Conservation (phyloP, 2,113 vertebrate species). For the Azemiops feae region DNA sequence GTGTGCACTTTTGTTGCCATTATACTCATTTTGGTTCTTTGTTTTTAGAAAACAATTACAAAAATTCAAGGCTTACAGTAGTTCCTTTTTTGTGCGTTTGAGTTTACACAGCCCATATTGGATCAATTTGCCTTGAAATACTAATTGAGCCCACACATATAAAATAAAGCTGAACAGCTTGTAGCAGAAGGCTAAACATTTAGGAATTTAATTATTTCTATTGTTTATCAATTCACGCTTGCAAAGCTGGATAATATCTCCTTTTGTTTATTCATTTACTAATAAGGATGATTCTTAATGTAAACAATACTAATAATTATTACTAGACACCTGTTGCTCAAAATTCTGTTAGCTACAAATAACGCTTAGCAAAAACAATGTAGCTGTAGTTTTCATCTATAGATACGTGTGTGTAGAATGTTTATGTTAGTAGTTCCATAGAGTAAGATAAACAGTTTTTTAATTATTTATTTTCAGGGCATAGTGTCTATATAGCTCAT, state of each 20-base stretch:
- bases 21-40: background rate
- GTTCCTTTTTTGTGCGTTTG: background rate
- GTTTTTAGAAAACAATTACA: background rate
- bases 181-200: background rate
- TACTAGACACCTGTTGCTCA: background rate
- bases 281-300: background rate
- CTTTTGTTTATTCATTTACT: background rate
- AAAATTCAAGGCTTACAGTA: background rate
- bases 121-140: background rate
- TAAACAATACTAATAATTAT: background rate
- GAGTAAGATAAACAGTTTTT: background rate
- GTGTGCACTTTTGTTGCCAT: background rate
- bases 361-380: background rate
- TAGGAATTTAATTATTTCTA: background rate
- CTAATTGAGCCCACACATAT: background rate
- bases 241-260: background rate
- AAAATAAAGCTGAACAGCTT: background rate
- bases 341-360: background rate
- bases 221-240: background rate
- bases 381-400: background rate
- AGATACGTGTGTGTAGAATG: background rate
- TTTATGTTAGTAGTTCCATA: background rate
- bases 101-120: background rate
- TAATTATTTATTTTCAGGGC: conserved; percentile 13
- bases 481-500: conserved; percentile 30